Percentiles rank a stretch among this genome's conserved stretches.
Conservation (phyloP, 2,113 vertebrate genomes). For the Myotis lucifugus region DNA sequence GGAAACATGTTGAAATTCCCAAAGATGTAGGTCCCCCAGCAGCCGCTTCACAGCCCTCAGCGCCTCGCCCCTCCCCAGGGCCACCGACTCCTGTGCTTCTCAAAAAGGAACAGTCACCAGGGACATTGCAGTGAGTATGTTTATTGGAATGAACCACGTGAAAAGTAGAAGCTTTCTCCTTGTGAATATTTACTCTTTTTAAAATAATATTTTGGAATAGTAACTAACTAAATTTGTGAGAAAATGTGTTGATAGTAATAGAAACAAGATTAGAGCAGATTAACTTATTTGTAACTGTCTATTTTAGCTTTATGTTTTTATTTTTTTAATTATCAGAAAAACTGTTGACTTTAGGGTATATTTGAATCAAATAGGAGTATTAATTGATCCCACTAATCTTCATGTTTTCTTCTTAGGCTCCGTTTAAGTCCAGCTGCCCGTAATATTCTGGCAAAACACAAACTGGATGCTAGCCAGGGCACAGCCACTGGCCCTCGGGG, state of each 20-base stretch:
- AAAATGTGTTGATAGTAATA: constrained; percentile 36
- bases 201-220: background rate
- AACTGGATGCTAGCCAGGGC: constrained; percentile 87
- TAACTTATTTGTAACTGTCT: background rate
- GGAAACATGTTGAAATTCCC: constrained; percentile 94
- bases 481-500: constrained; percentile 92
- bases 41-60: constrained; percentile 63
- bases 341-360: constrained; percentile 26
- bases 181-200: background rate
- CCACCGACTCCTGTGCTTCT: constrained; percentile 66
- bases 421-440: constrained; percentile 96
- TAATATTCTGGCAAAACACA: constrained; percentile 92
- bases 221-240: constrained; percentile 23
- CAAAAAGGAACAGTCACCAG: constrained; percentile 70
- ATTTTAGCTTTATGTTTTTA: constrained; percentile 22
- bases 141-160: background rate
- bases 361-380: constrained; percentile 23
- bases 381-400: constrained; percentile 51
- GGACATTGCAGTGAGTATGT: constrained; percentile 82
- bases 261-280: constrained; percentile 18
- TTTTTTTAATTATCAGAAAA: constrained; percentile 19
- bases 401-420: constrained; percentile 84
- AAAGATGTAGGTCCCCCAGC: constrained; percentile 74
- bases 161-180: background rate
- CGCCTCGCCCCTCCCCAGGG: constrained; percentile 44